These are phyloP conservation scores for Rhopalosiphum padi DNA, from an alignment of 1,140 invertebrate genomes.

Conservation along the genomic window DNA sequence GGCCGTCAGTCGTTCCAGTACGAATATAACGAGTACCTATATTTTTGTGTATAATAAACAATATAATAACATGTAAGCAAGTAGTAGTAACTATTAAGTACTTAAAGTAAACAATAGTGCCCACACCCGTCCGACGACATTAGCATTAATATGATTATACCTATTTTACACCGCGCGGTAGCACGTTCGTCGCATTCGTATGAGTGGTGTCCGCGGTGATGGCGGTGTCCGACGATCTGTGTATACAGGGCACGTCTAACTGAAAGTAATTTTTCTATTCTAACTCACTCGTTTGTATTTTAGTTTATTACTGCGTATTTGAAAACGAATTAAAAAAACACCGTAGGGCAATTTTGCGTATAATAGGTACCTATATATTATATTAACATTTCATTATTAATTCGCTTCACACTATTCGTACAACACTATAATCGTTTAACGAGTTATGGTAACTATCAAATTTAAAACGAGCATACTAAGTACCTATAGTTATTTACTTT, in stretches of 20 bases:
- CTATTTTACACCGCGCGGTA: background rate
- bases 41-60: background rate
- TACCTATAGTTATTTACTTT: background rate
- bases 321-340: background rate
- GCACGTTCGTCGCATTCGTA: background rate
- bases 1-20: background rate
- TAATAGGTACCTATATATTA: background rate
- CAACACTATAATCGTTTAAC: background rate
- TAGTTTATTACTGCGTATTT: background rate
- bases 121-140: background rate
- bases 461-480: background rate
- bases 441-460: background rate
- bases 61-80: background rate
- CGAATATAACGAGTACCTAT: background rate
- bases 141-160: background rate
- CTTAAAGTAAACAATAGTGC: constrained; percentile 8
- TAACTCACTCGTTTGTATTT: background rate
- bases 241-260: background rate
- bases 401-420: too few relatives aligned
- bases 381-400: too few relatives aligned
- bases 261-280: background rate
- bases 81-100: background rate
- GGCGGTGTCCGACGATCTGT: background rate
- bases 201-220: background rate
- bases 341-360: background rate